phyloP scores from a whole-genome alignment of 2,797 vertebrate genomes.

The Nyctibius grandis region DNA sequence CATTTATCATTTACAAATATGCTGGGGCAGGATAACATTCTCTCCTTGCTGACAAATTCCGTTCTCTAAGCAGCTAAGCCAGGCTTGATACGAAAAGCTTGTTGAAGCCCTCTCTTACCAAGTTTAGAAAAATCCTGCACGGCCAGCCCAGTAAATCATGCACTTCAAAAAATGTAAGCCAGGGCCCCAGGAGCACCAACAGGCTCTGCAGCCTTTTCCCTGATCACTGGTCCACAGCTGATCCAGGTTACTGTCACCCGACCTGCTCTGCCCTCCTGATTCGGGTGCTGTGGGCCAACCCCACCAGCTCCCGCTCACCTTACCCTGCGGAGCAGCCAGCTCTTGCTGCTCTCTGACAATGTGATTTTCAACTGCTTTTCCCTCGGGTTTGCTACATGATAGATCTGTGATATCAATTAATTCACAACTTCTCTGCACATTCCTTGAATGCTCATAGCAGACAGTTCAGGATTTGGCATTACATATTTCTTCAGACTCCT shows the following conservation, averaged over 20 bases:
- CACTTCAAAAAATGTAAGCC: not conserved
- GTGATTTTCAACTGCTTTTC: not conserved
- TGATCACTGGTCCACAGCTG: not conserved
- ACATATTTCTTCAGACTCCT: not conserved
- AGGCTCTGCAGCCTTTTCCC: not conserved
- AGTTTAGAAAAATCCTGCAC: not conserved
- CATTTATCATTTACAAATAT: not conserved
- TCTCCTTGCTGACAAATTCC: not conserved
- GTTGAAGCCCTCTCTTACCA: not conserved
- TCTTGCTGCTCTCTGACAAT: not conserved
- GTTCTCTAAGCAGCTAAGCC: not conserved
- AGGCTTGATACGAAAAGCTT: not conserved
- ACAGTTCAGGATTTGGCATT: not conserved
- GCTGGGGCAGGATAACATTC: not conserved
- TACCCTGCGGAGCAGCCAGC: not conserved
- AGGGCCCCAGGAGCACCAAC: not conserved
- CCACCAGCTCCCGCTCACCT: accelerated
- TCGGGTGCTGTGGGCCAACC: accelerated
- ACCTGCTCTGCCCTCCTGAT: not conserved
- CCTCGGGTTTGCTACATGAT: not conserved
- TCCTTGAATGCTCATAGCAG: not conserved
- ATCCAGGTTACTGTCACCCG: not conserved
- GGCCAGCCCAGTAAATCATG: not conserved
- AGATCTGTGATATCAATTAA: not conserved
- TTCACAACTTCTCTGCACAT: not conserved